A percentile compares a stretch with the other conserved stretches of the same genome.
Conservation (phyloP, 37 sponge, comb jelly and placozoan genomes). For the Axinella damicornis region DNA sequence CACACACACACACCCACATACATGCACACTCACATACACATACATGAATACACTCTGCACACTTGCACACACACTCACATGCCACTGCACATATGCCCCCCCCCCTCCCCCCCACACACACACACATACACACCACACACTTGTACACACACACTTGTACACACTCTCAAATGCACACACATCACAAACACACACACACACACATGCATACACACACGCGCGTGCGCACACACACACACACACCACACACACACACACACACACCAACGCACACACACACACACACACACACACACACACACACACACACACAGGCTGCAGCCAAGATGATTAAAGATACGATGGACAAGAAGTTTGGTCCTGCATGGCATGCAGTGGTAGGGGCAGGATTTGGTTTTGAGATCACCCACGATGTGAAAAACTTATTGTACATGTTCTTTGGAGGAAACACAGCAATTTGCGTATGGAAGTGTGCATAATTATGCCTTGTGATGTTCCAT, state of each 20-base stretch:
- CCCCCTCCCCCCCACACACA: no score
- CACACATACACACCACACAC: no score
- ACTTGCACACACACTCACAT: no score
- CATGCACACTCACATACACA: no score
- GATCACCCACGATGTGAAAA: slow-evolving; percentile 92
- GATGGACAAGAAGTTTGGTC: slow-evolving; percentile 99
- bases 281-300: not conserved
- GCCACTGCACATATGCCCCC: no score
- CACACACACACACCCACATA: no score
- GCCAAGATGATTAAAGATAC: slow-evolving; percentile 99
- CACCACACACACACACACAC: no score
- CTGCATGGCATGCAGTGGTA: slow-evolving; percentile 97
- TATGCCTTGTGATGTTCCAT: no score
- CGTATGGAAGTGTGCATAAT: slow-evolving; percentile 97
- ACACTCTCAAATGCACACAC: not conserved
- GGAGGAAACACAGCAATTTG: slow-evolving; percentile 94
- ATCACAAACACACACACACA: not conserved
- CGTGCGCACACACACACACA: not conserved
- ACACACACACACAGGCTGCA: slow-evolving; percentile 71
- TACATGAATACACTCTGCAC: no score
- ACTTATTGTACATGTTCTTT: slow-evolving; percentile 98
- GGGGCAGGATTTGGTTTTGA: slow-evolving; percentile 98
- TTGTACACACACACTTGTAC: no score
- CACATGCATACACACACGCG: not conserved
- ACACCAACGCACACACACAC: no score